A percentile compares a stretch with the other conserved stretches of the same genome.
These are phyloP conservation scores for Henicopernis longicauda DNA, from an alignment of 2,113 vertebrate genomes.

Conservation along the genomic window DNA sequence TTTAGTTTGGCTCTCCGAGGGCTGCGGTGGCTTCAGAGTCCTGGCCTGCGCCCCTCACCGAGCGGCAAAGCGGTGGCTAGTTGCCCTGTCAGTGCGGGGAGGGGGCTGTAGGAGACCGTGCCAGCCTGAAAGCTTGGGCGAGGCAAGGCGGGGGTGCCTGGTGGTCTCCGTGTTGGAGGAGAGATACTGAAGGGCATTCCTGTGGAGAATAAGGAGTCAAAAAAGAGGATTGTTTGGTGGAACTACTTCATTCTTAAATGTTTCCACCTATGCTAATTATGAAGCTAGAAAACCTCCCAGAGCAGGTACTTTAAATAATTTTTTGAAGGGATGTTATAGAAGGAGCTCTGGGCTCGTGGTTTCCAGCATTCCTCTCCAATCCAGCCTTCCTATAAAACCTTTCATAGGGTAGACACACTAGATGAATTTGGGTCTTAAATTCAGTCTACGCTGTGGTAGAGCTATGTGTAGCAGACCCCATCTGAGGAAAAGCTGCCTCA, in stretches of 20 bases:
- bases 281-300: neutral
- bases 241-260: rapidly evolving
- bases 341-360: neutral
- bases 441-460: rapidly evolving
- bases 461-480: too few relatives aligned
- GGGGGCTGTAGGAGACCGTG: rapidly evolving
- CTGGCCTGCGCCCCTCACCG: rapidly evolving
- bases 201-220: neutral
- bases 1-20: rapidly evolving
- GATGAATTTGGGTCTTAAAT: neutral
- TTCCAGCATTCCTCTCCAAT: neutral
- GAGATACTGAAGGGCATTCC: too few relatives aligned
- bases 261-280: neutral
- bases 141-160: rapidly evolving
- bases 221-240: neutral
- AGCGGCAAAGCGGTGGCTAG: rapidly evolving
- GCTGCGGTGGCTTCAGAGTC: rapidly evolving
- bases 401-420: rapidly evolving
- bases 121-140: too few relatives aligned
- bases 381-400: neutral
- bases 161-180: rapidly evolving
- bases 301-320: neutral
- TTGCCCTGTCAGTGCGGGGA: rapidly evolving
- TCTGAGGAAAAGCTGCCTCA: too few relatives aligned
- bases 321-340: neutral